These are phyloP conservation scores for Varroa destructor DNA, from an alignment of 1,140 invertebrate genomes.

Conservation along the genomic window DNA sequence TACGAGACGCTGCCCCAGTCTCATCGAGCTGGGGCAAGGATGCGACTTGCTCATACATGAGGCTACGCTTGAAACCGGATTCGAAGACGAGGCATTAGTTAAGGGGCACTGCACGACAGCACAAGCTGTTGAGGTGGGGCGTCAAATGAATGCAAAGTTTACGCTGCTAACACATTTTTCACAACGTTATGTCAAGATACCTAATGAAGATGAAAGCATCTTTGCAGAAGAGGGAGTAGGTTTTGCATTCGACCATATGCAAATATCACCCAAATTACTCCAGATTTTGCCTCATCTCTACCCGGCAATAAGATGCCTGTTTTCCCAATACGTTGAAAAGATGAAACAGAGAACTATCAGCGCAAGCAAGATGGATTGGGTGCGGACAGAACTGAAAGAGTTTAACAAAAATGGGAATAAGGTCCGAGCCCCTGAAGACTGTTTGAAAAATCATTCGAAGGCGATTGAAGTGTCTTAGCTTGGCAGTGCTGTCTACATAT, in stretches of 20 bases:
- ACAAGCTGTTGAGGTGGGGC: conserved; percentile 66
- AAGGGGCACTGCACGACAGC: conserved; percentile 39
- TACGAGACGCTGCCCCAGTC: conserved; percentile 38
- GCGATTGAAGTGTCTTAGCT: no score
- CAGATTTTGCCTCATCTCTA: conserved; percentile 57
- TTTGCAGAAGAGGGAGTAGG: conserved; percentile 55
- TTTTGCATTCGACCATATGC: conserved; percentile 90
- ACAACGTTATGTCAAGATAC: conserved; percentile 82
- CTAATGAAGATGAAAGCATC: conserved; percentile 41
- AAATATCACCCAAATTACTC: conserved; percentile 47
- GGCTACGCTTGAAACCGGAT: conserved; percentile 85
- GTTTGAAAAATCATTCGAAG: no score
- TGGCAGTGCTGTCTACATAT: no score
- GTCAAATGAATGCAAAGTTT: conserved; percentile 66
- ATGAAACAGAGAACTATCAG: no score
- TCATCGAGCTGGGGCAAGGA: conserved; percentile 48
- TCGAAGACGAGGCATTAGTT: conserved; percentile 43
- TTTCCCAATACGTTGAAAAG: conserved; percentile 50
- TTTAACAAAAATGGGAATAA: no score
- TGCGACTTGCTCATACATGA: conserved; percentile 90
- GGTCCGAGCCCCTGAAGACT: no score
- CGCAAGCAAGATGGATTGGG: no score
- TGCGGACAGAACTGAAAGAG: no score
- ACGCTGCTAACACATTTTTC: conserved; percentile 90
- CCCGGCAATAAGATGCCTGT: conserved; percentile 59